Base-by-base conservation (phyloP, 2,113 vertebrate genomes). In the Ailuropoda melanoleuca region DNA sequence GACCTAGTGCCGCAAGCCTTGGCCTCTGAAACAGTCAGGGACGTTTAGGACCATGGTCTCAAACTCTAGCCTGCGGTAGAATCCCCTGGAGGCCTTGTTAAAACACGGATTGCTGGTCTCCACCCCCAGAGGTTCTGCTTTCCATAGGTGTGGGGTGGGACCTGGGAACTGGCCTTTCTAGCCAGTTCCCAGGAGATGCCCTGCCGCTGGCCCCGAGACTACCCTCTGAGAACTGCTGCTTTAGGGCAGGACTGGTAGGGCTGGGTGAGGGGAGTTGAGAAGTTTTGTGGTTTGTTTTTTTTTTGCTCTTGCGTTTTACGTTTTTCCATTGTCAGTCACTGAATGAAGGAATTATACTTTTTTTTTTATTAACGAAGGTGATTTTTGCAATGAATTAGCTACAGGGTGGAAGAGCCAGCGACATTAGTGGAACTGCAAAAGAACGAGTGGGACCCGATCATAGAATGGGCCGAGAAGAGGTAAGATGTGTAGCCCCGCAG, bases 401-500 rank as follows among this genome's bases (percentile, higher is more conserved):
- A 99, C 98, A 99, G 99, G 97, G 99, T 99, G 70, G 99, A 99
- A 77, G 99, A 99, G 31, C 99, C 99, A 6, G 88, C 98, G 5
- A 99, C 98, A 58, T 98, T 99, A 98, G 99, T 99, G 74, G 99
- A 99, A 93, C 99, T 99, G 68, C 99, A 99, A 97, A 99, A 98
- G 97, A 99, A 99, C 31, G 99, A 99, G 83, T 99, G 99, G 99
- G 99, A 99, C 94, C 99, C 99, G 0, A 88, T 99, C 78, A 97
- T 99, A 0, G 66, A 99, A 8, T 99, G 99, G 99, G 99, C 99
- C 62, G 99, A 99, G 98, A 98, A 99, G 86, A 99, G 99, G 99
- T 99, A 95, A 98, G 98, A 58, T 12, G 12, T 31, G 4, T 55
- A 46, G 72, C 29, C 48, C 34, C 4, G 0, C 5, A 1, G 53